These are phyloP conservation scores for Phenganax stokvisi DNA, from an alignment of 92 coral and sea anemone species.

Conservation along the genomic window DNA sequence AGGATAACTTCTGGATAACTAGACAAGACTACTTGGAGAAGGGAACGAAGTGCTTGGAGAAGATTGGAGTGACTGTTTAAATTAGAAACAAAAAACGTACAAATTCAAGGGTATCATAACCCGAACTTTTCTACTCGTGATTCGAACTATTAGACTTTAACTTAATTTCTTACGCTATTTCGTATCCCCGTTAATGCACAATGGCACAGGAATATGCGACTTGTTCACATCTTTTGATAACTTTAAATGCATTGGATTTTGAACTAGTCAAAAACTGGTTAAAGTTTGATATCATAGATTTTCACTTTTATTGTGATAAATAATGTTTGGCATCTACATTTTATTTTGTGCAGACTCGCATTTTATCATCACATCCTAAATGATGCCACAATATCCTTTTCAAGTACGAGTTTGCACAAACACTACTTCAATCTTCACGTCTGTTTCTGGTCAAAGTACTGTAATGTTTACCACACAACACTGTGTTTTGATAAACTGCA, in stretches of 20 bases:
- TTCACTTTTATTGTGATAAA: no score
- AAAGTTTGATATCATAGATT: no score
- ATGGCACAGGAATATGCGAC: no score
- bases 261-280: no score
- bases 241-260: no score
- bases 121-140: slow-evolving; percentile 26
- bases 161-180: not conserved
- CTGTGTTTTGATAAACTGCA: not conserved
- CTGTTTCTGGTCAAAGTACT: not conserved
- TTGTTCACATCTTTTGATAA: no score
- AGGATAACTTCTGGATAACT: slow-evolving; percentile 99
- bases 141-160: not conserved
- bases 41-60: slow-evolving; percentile 86
- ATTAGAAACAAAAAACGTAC: not conserved
- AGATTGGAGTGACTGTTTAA: slow-evolving; percentile 63
- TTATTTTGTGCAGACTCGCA: no score
- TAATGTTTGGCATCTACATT: no score
- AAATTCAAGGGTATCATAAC: not conserved
- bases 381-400: no score
- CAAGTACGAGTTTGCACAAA: no score
- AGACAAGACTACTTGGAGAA: slow-evolving; percentile 84
- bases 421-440: not conserved
- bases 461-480: not conserved
- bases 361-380: no score
- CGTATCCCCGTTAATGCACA: not conserved